A percentile compares a stretch with the other conserved stretches of the same genome.
phyloP scores from a whole-genome alignment of 1,140 invertebrate species.

The Bathynomus jamesi region DNA sequence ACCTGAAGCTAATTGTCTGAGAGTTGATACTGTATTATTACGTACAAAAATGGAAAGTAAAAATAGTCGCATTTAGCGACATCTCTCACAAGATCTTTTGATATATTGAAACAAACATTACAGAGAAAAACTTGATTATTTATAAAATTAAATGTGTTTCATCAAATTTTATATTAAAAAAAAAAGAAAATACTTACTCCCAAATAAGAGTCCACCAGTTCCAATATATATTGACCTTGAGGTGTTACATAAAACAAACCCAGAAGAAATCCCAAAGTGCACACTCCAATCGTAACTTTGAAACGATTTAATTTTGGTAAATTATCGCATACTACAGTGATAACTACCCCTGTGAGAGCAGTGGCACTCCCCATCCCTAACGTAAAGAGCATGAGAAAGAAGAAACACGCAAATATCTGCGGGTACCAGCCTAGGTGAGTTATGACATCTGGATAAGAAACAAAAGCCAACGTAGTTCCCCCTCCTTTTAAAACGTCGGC shows the following conservation, averaged over 20 bases:
- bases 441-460: conserved; percentile 83
- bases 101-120: no score
- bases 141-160: no score
- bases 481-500: conserved; percentile 54
- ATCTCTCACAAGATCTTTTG: no score
- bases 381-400: conserved; percentile 80
- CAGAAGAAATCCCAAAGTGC: conserved; percentile 54
- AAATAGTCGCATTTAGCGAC: no score
- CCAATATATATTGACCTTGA: conserved; percentile 76
- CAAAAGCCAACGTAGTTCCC: conserved; percentile 63
- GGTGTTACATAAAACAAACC: conserved; percentile 68
- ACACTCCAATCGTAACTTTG: conserved; percentile 54
- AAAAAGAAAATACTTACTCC: conserved; percentile 41
- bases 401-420: conserved; percentile 70
- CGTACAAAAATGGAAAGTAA: no score
- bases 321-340: conserved; percentile 60
- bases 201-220: conserved; percentile 74
- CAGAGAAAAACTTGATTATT: no score
- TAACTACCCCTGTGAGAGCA: conserved; percentile 54
- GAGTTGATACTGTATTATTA: no score
- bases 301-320: conserved; percentile 55
- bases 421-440: conserved; percentile 64
- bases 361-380: conserved; percentile 50
- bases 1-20: no score
- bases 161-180: no score